Evolutionary conservation across 2,888 invertebrate species (phyloP), one percentile per base, ranked within the genome.

Genomic region (Bombyx huttoni): DNA sequence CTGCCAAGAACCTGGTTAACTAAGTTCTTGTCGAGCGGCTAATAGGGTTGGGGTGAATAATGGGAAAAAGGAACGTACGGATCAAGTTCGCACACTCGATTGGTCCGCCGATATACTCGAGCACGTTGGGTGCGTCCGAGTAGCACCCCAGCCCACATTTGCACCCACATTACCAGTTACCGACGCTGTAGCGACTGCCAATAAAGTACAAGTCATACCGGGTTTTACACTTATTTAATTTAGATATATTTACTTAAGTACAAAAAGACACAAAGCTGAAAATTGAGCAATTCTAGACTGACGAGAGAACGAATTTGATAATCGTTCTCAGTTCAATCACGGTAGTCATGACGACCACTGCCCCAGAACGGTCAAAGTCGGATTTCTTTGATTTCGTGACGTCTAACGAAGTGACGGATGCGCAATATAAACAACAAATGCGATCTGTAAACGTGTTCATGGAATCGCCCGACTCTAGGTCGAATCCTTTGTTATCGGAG

Each of bases 331-430:
- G 89, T 88, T 83, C 62, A 69, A 68, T 72, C 70, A 75, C 89
- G 90, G 95, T 95, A 95, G 95, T 94, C 90, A 92, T 95, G 85
- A 94, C 94, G 85, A 94, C 95, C 90, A 91, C 93, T 77, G 94
- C 94, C 82, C 94, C 94, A 83, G 95, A 95, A 89, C 90, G 95
- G 82, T 92, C 94, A 68, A 95, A 95, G 87, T 94, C 95, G 63
- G 95, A 95, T 88, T 95, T 95, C 89, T 96, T 96, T 86, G 95
- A 96, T 86, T 95, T 95, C 84, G 95, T 95, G 58, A 94, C 94
- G 52, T 93, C 94, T 49, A 94, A 94, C 55, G 94, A 94, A 67
- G 91, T 94, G 69, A 91, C 91, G 70, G 92, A 93, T 79, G 91
- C 91, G 49, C 92, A 92, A 70, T 91, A 91, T 75, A 90, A 91